Base-by-base conservation (phyloP, 1,140 invertebrate genomes). In the Alviniconcha marisindica region DNA sequence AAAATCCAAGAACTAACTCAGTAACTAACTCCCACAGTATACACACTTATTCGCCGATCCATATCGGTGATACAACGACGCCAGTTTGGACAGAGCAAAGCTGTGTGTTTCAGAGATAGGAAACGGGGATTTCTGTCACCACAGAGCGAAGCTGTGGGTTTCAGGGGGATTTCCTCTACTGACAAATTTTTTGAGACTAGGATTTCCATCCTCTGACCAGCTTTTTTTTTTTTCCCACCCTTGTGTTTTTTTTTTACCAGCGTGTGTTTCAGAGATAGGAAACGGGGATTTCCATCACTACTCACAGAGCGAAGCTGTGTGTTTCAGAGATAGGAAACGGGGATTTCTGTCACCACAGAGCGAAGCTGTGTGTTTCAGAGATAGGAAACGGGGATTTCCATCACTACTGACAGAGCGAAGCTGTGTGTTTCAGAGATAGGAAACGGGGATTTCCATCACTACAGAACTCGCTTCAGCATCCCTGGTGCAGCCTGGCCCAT, bases 401-500 rank as follows among this genome's bases (percentile, higher is more conserved):
- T 15, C 82, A 90, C 86, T 88, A 93, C 88, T 36, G 87, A 21
- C n/a, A n/a, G n/a, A n/a, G n/a, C n/a, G n/a, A n/a, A n/a, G n/a
- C n/a, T n/a, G 44, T 48, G 44, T 63, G 21, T 63, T 77, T 42
- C 56, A 81, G 78, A 81, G 38, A 81, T 81, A 10, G 78, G 48
- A 51, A 18, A 21, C 36, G 73, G 60, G 21, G 89, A 89, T 24
- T 90, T 92, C 85, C 79, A 81, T 15, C 83, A 90, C 85, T 89
- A 93, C 88, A 36, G 87, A 24, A 87, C 89, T 74, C 81, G 91
- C 54, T 93, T 93, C 82, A 87, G 88, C 42, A 91, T 90, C 86
- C 92, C 92, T 4, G 84, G 89, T 14, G 85, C 88, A 63, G 86
- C 83, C 15, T 90, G 90, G 87, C 86, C 87, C 1, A 90, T 89